A percentile compares a stretch with the other conserved stretches of the same genome.
These are phyloP conservation scores for Caradrina kadenii DNA, from an alignment of 2,888 invertebrate genomes.

Conservation along the genomic window DNA sequence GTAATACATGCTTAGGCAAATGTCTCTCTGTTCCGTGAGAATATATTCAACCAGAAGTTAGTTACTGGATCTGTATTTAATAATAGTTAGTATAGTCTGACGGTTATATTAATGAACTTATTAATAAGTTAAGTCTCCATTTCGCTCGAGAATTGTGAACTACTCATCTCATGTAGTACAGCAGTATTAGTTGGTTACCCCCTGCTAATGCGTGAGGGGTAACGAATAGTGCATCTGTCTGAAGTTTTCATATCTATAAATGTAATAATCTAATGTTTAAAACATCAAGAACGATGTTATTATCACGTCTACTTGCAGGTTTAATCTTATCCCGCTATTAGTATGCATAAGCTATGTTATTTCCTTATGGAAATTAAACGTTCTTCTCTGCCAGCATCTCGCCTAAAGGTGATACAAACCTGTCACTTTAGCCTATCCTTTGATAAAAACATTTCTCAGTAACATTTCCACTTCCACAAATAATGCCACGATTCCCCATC, in stretches of 20 bases:
- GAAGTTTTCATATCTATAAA: no score
- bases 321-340: no score
- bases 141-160: not conserved
- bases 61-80: conserved; percentile 11
- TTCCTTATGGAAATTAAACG: no score
- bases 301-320: no score
- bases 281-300: no score
- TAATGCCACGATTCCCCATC: not conserved
- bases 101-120: not conserved
- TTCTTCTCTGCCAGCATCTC: no score
- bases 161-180: not conserved
- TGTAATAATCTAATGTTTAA: no score
- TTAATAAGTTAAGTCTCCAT: not conserved
- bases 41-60: conserved; percentile 23
- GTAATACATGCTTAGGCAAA: conserved; percentile 27
- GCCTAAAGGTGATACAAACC: not conserved
- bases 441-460: not conserved
- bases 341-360: no score
- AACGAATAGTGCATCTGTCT: no score
- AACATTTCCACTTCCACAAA: not conserved
- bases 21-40: conserved; percentile 1
- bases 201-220: no score
- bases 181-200: not conserved
- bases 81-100: not conserved
- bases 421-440: not conserved